A percentile compares a stretch with the other conserved stretches of the same genome.
Evolutionary conservation across 2,888 invertebrate species (phyloP).

Genomic region (Euphydryas editha): DNA sequence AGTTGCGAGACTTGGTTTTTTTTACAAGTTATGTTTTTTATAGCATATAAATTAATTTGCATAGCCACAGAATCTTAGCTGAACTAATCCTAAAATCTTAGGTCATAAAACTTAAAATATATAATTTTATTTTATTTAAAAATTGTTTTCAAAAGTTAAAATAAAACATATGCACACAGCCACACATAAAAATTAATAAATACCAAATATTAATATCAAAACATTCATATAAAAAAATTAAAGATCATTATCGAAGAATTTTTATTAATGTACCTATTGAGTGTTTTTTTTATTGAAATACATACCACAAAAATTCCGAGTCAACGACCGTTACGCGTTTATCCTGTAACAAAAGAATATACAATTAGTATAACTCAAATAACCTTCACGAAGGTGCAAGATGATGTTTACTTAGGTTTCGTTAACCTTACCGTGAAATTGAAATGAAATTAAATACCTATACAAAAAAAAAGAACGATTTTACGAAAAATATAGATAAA

Average conservation of each 20-base stretch:
- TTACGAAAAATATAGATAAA: neutral
- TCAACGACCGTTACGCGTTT: conserved; percentile 45
- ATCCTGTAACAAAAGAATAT: conserved; percentile 58
- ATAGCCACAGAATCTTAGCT: too few relatives aligned
- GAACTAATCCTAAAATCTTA: too few relatives aligned
- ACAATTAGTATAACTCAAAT: conserved; percentile 48
- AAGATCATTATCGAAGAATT: neutral
- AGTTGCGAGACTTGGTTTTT: too few relatives aligned
- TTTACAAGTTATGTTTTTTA: too few relatives aligned
- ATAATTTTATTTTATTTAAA: too few relatives aligned
- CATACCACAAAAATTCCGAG: conserved; percentile 13
- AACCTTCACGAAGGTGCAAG: conserved; percentile 57
- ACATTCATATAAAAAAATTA: too few relatives aligned
- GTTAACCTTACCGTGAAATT: conserved; percentile 9
- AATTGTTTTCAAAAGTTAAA: too few relatives aligned
- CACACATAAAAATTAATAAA: neutral
- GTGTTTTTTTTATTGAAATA: conserved; percentile 2
- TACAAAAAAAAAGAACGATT: neutral
- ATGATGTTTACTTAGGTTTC: neutral
- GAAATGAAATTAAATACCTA: neutral
- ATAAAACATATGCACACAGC: too few relatives aligned
- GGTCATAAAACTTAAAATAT: too few relatives aligned
- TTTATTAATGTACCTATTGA: neutral
- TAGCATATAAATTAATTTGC: too few relatives aligned
- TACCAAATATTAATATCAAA: too few relatives aligned